Evolutionary conservation across 2,113 vertebrate genomes (phyloP).

Genomic region (Stigmatopora nigra): DNA sequence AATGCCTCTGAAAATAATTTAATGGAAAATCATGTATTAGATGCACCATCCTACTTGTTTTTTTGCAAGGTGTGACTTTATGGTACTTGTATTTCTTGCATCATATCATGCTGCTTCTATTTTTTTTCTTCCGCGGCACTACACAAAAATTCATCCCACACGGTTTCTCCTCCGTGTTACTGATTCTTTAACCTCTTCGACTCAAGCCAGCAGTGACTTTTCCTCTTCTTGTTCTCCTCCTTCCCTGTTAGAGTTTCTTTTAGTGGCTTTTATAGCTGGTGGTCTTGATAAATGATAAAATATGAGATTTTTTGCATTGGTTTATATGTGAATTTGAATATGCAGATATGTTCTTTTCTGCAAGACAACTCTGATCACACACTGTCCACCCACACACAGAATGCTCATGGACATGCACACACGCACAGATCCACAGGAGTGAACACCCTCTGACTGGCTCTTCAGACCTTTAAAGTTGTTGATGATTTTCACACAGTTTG

Average conservation of each 20-base stretch:
- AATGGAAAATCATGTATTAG: not conserved
- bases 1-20: not conserved
- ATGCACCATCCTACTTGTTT: not conserved
- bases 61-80: not conserved
- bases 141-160: conserved; percentile 56
- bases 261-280: not conserved
- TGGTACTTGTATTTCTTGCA: not conserved
- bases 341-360: conserved; percentile 55
- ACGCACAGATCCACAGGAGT: conserved; percentile 3
- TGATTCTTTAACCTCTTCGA: conserved; percentile 30
- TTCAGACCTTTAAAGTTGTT: conserved; percentile 26
- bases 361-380: conserved; percentile 44
- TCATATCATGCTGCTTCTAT: conserved; percentile 32
- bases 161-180: conserved; percentile 46
- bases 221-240: conserved; percentile 3
- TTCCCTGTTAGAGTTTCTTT: conserved; percentile 1
- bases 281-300: not conserved
- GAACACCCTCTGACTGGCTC: conserved; percentile 24
- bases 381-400: conserved; percentile 54
- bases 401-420: conserved; percentile 40
- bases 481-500: conserved; percentile 10
- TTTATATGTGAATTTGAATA: conserved; percentile 46
- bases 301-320: conserved; percentile 8
- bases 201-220: conserved; percentile 11
- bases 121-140: conserved; percentile 56